Evolutionary conservation across 2,888 invertebrate species (phyloP).

Genomic region (Prosapia bicincta): DNA sequence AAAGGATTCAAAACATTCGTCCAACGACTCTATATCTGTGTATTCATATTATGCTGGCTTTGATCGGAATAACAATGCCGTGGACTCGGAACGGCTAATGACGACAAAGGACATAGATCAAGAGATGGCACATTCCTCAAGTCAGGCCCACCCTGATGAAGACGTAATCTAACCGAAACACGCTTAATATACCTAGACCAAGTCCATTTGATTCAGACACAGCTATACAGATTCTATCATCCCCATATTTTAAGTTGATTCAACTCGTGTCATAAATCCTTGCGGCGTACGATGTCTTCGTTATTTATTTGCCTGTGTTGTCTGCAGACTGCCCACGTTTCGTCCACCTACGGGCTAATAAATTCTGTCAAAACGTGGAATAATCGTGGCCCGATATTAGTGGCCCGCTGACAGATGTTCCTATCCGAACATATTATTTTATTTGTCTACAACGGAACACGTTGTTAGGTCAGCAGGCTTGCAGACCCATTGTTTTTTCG

Average conservation of each 20-base stretch:
- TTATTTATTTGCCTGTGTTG: not conserved
- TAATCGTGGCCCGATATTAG: not conserved
- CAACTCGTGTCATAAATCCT: not conserved
- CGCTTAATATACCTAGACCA: not conserved
- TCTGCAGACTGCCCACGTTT: not conserved
- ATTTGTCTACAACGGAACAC: not conserved
- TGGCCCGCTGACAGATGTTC: not conserved
- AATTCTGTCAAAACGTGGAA: not conserved
- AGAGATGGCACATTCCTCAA: not conserved
- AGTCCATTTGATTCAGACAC: not conserved
- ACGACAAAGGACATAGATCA: not conserved
- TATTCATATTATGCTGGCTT: not conserved
- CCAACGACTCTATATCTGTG: not conserved
- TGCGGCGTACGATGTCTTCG: not conserved
- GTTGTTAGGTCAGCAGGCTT: not conserved
- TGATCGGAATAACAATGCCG: not conserved
- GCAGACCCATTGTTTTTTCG: not conserved
- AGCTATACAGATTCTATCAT: not conserved
- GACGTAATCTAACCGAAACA: not conserved
- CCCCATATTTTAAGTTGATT: not conserved
- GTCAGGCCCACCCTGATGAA: not conserved
- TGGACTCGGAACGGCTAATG: not conserved
- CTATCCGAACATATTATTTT: not conserved
- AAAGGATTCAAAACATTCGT: not conserved
- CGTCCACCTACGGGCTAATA: not conserved